Evolutionary conservation across 2,113 vertebrate species (phyloP).

Genomic region (Megalops atlanticus): DNA sequence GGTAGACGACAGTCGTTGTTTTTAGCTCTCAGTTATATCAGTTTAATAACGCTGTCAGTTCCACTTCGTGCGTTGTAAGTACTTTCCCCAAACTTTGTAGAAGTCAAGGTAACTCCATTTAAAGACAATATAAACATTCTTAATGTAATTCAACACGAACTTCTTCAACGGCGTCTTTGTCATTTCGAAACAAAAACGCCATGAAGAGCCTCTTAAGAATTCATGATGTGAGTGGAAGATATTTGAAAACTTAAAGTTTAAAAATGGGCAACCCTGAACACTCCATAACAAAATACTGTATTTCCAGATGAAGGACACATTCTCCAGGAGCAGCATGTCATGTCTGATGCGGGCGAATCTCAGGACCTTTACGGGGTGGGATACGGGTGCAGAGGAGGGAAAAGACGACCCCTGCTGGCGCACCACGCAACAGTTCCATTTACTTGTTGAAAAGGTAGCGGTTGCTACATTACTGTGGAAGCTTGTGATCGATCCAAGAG

Average conservation of each 20-base stretch:
- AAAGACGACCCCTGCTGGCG: slow-evolving; percentile 77
- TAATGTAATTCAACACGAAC: no score
- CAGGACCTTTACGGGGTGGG: slow-evolving; percentile 43
- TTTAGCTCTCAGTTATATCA: not conserved
- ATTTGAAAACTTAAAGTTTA: not conserved
- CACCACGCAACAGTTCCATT: slow-evolving; percentile 76
- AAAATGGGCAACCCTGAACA: not conserved
- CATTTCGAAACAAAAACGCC: no score
- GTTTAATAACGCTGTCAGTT: no score
- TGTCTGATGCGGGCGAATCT: slow-evolving; percentile 73
- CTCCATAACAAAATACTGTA: not conserved
- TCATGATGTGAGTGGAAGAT: no score
- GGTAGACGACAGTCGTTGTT: not conserved
- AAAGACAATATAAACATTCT: no score
- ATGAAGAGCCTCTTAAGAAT: no score
- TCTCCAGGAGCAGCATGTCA: slow-evolving; percentile 72
- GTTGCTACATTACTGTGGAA: not conserved
- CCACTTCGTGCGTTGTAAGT: no score
- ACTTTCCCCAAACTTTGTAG: no score
- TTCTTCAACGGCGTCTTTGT: no score
- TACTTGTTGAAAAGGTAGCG: slow-evolving; percentile 81
- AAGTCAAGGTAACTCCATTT: no score
- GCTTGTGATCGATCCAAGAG: no score
- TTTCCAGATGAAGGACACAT: slow-evolving; percentile 79
- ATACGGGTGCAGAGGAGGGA: slow-evolving; percentile 49